phyloP scores from a whole-genome alignment of 2,797 vertebrate species.

The Protosalanx chinensis region DNA sequence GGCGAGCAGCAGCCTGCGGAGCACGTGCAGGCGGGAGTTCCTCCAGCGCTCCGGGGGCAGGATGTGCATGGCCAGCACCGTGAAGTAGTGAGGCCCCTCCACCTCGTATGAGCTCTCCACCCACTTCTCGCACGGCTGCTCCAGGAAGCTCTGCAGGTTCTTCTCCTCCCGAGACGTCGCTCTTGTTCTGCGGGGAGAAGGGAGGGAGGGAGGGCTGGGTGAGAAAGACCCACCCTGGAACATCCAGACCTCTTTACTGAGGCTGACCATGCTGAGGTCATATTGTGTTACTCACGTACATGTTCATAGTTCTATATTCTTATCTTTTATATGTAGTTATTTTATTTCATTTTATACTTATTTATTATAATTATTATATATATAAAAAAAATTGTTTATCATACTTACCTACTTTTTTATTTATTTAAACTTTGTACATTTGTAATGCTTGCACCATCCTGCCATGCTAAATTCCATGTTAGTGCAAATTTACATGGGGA shows the following conservation, averaged over 20 bases:
- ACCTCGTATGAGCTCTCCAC: slow-evolving; percentile 94
- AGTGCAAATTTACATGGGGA: no score
- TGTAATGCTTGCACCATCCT: no score
- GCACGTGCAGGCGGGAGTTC: slow-evolving; percentile 79
- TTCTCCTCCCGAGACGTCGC: slow-evolving; percentile 97
- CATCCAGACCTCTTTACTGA: no score
- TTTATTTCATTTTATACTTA: no score
- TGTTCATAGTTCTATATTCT: no score
- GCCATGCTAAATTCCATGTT: no score
- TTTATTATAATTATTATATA: no score
- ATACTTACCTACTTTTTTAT: no score
- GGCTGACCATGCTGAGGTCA: background rate
- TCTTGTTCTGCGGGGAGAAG: slow-evolving; percentile 75
- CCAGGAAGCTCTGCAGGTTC: slow-evolving; percentile 94
- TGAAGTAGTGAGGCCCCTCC: slow-evolving; percentile 96
- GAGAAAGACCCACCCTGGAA: background rate
- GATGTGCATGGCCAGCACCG: slow-evolving; percentile 89
- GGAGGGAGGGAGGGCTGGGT: background rate
- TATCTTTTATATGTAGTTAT: no score
- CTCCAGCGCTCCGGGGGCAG: slow-evolving; percentile 89
- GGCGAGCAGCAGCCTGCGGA: slow-evolving; percentile 83
- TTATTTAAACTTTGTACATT: no score
- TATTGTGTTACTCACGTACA: background rate
- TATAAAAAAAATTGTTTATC: no score
- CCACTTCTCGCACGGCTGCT: slow-evolving; percentile 96